Conservation (phyloP, 2,888 invertebrate species). For the Spisula solida region DNA sequence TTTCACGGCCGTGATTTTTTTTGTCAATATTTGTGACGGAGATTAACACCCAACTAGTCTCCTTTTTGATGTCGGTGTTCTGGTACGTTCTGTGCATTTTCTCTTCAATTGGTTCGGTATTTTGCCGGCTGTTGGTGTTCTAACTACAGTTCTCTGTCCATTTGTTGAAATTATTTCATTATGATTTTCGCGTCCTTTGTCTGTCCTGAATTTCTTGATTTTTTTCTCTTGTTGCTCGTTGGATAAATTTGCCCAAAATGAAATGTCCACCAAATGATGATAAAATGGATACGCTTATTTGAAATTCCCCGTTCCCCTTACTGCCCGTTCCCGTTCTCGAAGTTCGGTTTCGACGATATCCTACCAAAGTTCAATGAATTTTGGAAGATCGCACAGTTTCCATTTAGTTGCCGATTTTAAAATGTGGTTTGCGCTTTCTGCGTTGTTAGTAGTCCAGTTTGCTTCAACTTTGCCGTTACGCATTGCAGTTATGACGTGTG, state of each 20-base stretch:
- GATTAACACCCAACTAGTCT: too few relatives aligned
- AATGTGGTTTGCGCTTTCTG: slow-evolving; percentile 39
- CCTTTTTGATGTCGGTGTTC: background rate
- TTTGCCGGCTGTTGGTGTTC: slow-evolving; percentile 46
- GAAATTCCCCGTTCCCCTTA: slow-evolving; percentile 23
- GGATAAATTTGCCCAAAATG: background rate
- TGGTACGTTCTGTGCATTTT: background rate
- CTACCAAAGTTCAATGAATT: slow-evolving; percentile 1
- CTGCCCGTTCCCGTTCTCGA: too few relatives aligned
- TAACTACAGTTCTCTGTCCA: slow-evolving; percentile 25
- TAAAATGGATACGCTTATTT: background rate
- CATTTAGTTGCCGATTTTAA: slow-evolving; percentile 24
- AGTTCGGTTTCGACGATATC: background rate
- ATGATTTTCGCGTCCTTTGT: background rate
- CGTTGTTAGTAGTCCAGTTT: slow-evolving; percentile 42
- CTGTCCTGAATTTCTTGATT: background rate
- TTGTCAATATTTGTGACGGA: too few relatives aligned
- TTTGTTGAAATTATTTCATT: slow-evolving; percentile 31
- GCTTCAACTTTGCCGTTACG: background rate
- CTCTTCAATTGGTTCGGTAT: slow-evolving; percentile 39
- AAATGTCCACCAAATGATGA: background rate
- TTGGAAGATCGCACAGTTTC: slow-evolving; percentile 17
- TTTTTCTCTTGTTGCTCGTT: background rate
- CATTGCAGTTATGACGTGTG: background rate
- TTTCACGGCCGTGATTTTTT: too few relatives aligned